These are phyloP conservation scores for Andrena flavipes DNA, from an alignment of 2,888 invertebrate species.

Conservation along the genomic window DNA sequence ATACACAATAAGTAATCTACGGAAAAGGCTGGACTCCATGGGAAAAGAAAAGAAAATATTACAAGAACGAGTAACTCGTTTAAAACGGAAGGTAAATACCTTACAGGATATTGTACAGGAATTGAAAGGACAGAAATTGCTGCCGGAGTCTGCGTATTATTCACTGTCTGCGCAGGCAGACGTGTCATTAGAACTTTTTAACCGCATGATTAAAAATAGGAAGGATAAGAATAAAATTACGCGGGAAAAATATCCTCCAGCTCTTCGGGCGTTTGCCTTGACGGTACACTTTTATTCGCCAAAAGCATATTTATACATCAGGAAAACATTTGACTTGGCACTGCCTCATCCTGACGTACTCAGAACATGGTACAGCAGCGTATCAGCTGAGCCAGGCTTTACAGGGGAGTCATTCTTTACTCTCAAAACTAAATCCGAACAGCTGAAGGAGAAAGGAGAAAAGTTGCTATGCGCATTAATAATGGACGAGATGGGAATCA, in stretches of 20 bases:
- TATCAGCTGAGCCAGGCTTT: background rate
- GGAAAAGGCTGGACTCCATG: background rate
- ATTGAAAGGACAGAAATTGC: background rate
- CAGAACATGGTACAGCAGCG: background rate
- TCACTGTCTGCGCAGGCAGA: background rate
- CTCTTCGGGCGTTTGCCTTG: background rate
- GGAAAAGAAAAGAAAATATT: background rate
- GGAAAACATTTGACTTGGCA: background rate
- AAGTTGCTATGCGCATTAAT: background rate
- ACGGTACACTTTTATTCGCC: background rate
- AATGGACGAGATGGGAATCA: background rate
- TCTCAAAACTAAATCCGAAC: background rate
- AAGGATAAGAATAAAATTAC: background rate
- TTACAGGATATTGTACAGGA: background rate
- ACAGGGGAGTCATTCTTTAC: background rate
- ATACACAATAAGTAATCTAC: background rate
- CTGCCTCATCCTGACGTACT: background rate
- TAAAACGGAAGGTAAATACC: background rate
- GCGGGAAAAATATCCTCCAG: background rate
- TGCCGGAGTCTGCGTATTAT: background rate
- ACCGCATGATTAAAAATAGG: background rate
- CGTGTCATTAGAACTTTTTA: background rate
- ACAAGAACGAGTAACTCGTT: background rate
- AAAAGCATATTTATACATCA: background rate
- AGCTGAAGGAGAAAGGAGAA: background rate